Base-by-base conservation (phyloP, 53 echinoderm and acorn worm species). In the Echinarachnius parma region DNA sequence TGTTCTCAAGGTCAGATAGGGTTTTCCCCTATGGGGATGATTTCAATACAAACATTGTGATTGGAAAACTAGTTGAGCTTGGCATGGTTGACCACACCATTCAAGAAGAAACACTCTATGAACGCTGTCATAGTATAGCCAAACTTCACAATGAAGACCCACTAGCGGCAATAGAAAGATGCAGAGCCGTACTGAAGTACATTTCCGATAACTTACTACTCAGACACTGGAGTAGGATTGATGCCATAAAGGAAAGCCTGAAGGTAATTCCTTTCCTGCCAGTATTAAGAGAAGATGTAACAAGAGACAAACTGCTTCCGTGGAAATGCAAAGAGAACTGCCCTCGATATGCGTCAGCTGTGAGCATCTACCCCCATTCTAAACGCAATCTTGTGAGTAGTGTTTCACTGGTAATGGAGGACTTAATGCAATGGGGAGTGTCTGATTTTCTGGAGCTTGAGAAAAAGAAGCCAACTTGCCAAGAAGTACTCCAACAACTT, bases 401-500 rank as follows among this genome's bases (percentile, higher is more conserved):
- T 3, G 69, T 49, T 0, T 52, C 24, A 8, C 42, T 26, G 20
- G 66, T 75, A 13, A 42, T 75, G 1, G 66, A 82, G n/a, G n/a
- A 55, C 15, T 36, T 57, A 19, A 18, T n/a, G 13, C 37, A 18
- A 1, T 68, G 49, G 72, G 18, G 29, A 13, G 26, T 82, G 13
- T 66, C 82, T 10, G 9, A 46, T 5, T 82, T 46, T 56, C 76
- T 82, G 22, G 58, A 50, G 21, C 57, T 82, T 8, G 34, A 31
- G n/a, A 5, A 16, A 5, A 82, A 59, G 59, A 18, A 45, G 3
- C 82, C 82, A 20, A 21, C 61, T 22, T 14, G 34, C 3, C 3
- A 34, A 27, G 24, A 65, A 23, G 82, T 82, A 44, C 5, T 75
- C 9, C 9, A 66, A 64, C 75, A 82, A 47, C 57, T 82, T 5